These are phyloP conservation scores for Saimiri boliviensis DNA, from an alignment of 2,113 vertebrate genomes.

Conservation along the genomic window DNA sequence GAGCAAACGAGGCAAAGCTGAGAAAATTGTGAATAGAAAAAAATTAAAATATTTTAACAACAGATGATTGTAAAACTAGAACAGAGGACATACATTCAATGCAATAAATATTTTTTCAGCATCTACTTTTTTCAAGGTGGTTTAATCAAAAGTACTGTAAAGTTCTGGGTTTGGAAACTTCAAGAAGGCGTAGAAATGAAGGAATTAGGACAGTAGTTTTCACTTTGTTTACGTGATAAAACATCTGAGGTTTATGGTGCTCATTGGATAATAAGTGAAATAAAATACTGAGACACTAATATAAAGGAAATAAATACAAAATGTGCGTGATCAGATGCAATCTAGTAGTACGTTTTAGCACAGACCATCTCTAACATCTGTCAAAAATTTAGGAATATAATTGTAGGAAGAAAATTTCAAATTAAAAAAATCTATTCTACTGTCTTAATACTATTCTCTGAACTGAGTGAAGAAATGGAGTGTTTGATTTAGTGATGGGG, in stretches of 20 bases:
- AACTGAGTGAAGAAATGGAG: background rate
- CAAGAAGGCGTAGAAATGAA: background rate
- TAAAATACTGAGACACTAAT: background rate
- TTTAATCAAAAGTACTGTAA: background rate
- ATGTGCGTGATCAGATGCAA: background rate
- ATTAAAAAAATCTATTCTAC: background rate
- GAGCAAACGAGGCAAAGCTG: background rate
- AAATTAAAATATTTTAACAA: background rate
- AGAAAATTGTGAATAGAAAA: background rate
- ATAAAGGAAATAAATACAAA: background rate
- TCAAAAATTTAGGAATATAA: background rate
- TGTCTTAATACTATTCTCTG: slow-evolving; percentile 8
- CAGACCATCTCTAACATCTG: background rate
- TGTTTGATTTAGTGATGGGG: background rate
- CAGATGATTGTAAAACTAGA: background rate
- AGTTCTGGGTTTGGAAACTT: background rate
- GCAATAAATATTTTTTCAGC: background rate
- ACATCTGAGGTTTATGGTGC: background rate
- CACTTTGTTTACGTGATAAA: background rate
- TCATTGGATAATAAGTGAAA: background rate
- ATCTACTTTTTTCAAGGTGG: background rate
- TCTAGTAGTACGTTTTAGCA: background rate
- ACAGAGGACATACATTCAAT: background rate
- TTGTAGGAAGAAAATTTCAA: background rate
- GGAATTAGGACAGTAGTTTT: background rate